Evolutionary conservation across 2,113 vertebrate species (phyloP), one percentile per base, ranked within the genome.

Genomic region (Eudorcas thomsonii): DNA sequence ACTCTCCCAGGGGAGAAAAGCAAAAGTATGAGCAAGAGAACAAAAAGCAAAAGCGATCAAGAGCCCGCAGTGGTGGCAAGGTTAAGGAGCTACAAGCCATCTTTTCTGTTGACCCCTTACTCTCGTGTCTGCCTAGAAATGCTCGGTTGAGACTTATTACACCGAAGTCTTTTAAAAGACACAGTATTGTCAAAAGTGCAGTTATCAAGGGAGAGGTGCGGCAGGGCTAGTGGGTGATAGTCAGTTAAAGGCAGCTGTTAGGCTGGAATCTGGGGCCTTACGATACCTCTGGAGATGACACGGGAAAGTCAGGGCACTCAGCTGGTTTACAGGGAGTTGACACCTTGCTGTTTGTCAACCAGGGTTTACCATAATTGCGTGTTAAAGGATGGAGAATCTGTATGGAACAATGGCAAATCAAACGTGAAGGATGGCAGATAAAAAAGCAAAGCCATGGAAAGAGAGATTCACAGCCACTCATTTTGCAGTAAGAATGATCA

Each of bases 351-450:
- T 99, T 99, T 99, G 99, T 99, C 99, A 99, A 99, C 99, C 99
- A 99, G 98, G 99, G 99, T 98, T 99, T 99, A 99, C 99, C 99
- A 99, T 99, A 99, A 99, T 99, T 99, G 99, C 99, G 99, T 99
- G 99, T 99, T 99, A 99, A 99, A 98, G 99, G 99, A 99, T 99
- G 99, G 99, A 99, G 98, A 99, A 99, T 99, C 99, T 99, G 99
- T 98, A 99, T 99, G 99, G 98, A 99, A 99, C 99, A 99, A 99
- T 98, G 99, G 99, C 98, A 99, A 99, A 99, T 99, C 95, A 99
- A 99, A 99, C 36, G 98, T 98, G 99, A 99, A 99, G 98, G 97
- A 98, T 2, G 97, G 97, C 43, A 98, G 96, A 95, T 97, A 98
- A 99, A 98, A 98, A 93, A 92, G 50, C 97, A 97, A 99, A 93